Percentiles rank a stretch among this genome's conserved stretches.
Conservation (phyloP, 2,113 vertebrate species). For the Nanorana parkeri region DNA sequence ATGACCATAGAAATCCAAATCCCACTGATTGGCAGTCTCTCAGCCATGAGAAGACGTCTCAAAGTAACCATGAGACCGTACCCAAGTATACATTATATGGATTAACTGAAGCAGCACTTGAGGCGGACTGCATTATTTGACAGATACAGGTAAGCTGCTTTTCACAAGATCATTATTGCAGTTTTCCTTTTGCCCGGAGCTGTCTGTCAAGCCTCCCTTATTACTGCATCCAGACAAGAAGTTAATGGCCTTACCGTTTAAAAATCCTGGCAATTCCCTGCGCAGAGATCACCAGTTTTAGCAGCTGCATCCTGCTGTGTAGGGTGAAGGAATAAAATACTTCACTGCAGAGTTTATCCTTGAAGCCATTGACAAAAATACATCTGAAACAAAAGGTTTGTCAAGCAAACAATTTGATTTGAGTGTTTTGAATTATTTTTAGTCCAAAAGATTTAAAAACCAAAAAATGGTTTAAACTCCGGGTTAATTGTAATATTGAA, state of each 20-base stretch:
- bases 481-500: neutral
- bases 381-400: neutral
- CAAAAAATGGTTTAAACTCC: too few relatives aligned
- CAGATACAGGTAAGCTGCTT: too few relatives aligned
- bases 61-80: too few relatives aligned
- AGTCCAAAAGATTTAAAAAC: too few relatives aligned
- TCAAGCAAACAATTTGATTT: neutral
- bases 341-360: neutral
- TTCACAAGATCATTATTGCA: too few relatives aligned
- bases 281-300: neutral
- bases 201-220: neutral
- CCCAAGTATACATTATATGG: too few relatives aligned
- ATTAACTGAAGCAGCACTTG: too few relatives aligned
- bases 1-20: too few relatives aligned
- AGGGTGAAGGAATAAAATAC: neutral
- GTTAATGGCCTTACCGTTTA: slow-evolving; percentile 10
- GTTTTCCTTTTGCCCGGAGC: too few relatives aligned
- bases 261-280: slow-evolving; percentile 10
- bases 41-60: too few relatives aligned
- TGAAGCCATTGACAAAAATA: neutral
- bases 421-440: too few relatives aligned
- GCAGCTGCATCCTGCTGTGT: neutral
- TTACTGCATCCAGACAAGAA: neutral
- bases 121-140: neutral
- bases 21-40: too few relatives aligned